These are phyloP conservation scores for Garra rufa DNA, from an alignment of 2,113 vertebrate species.

Conservation along the genomic window DNA sequence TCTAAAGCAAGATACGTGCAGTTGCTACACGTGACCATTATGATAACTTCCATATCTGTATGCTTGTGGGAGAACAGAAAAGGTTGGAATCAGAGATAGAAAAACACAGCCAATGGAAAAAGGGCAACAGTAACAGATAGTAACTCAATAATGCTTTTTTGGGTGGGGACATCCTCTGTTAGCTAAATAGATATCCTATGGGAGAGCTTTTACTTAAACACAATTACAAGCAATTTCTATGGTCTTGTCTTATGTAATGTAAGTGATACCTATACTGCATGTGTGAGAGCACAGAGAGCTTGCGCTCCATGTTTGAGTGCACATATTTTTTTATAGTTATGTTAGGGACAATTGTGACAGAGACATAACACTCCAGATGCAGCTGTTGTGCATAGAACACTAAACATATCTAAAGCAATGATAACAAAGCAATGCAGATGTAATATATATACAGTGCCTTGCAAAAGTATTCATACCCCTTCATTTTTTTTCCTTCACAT, in stretches of 20 bases:
- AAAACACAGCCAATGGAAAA: constrained; percentile 20
- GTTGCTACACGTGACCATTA: constrained; percentile 18
- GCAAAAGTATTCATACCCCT: no score
- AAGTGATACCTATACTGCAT: not conserved
- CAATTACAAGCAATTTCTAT: not conserved
- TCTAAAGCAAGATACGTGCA: not conserved
- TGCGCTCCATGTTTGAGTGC: not conserved
- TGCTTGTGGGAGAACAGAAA: not conserved
- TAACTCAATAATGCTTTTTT: not conserved
- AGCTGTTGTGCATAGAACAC: not conserved
- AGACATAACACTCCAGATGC: not conserved
- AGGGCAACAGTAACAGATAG: not conserved
- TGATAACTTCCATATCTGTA: not conserved
- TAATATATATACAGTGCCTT: no score
- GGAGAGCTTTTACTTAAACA: not conserved
- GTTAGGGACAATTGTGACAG: not conserved
- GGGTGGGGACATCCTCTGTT: constrained; percentile 53
- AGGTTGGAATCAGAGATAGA: not conserved
- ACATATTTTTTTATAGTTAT: not conserved
- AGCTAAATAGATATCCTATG: constrained; percentile 19
- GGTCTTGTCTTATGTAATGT: not conserved
- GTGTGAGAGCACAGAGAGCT: not conserved
- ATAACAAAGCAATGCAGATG: not conserved
- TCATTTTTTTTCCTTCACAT: no score
- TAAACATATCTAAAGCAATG: not conserved